phyloP scores from a whole-genome alignment of 1,140 invertebrate genomes.

The Colletes gigas region DNA sequence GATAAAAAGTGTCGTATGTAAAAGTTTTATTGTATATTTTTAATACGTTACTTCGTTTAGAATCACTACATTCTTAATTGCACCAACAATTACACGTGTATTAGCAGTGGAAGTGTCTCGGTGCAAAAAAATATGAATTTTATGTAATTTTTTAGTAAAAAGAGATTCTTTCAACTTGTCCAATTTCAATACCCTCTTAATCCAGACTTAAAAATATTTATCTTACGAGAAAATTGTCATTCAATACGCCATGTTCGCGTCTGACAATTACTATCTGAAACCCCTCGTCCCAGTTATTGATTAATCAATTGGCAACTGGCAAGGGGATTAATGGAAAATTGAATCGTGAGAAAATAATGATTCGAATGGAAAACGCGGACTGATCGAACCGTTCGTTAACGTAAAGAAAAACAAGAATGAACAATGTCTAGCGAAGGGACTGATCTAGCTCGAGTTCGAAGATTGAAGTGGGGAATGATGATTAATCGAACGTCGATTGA shows the following conservation, averaged over 20 bases:
- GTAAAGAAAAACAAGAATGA: background rate
- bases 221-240: no score
- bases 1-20: no score
- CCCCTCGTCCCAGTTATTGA: background rate
- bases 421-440: constrained; percentile 34
- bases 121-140: no score
- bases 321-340: constrained; percentile 18
- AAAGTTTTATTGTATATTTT: no score
- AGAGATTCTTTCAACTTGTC: no score
- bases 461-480: background rate
- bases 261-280: background rate
- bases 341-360: constrained; percentile 1
- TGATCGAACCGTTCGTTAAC: constrained; percentile 12
- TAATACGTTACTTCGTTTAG: no score
- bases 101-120: no score
- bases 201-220: no score
- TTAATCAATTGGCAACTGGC: background rate
- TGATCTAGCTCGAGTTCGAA: constrained; percentile 7
- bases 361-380: constrained; percentile 8
- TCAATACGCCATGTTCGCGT: background rate
- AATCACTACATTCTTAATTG: no score
- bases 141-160: no score
- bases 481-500: constrained; percentile 14
- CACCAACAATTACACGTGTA: no score
- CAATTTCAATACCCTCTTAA: no score